Evolutionary conservation across 2,797 vertebrate genomes (phyloP).

Genomic region (Cichlasoma orientale): DNA sequence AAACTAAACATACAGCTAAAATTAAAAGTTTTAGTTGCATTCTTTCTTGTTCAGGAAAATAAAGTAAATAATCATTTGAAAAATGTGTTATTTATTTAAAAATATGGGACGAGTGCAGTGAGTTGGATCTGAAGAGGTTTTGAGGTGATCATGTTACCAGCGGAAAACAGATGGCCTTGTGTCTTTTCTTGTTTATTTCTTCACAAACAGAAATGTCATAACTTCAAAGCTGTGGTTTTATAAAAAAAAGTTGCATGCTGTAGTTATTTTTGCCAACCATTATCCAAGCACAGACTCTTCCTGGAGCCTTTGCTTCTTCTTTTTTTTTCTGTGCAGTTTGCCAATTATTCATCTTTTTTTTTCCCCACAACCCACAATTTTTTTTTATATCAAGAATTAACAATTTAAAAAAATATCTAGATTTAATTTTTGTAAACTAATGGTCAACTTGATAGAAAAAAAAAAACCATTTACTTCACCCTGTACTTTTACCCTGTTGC

Average conservation of each 20-base stretch:
- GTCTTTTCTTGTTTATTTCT: neutral
- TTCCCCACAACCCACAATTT: no score
- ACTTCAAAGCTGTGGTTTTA: neutral
- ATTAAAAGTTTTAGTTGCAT: no score
- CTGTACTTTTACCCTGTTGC: no score
- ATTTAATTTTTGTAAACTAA: no score
- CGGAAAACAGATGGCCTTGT: neutral
- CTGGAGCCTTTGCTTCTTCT: neutral
- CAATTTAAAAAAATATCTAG: no score
- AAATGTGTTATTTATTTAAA: neutral
- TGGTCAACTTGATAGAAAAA: no score
- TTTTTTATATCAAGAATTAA: no score
- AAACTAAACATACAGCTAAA: no score
- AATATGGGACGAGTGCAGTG: neutral
- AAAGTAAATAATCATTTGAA: neutral
- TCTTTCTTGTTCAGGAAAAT: neutral
- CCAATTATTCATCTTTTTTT: no score
- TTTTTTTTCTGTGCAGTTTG: neutral
- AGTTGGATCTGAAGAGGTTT: neutral
- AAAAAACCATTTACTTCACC: no score
- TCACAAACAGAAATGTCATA: neutral
- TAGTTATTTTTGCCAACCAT: neutral
- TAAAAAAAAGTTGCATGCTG: neutral
- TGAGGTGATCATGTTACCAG: neutral
- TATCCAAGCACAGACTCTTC: neutral